Percentiles rank a stretch among this genome's conserved stretches.
Evolutionary conservation across 2,113 vertebrate species (phyloP).

Genomic region (Menura novaehollandiae): DNA sequence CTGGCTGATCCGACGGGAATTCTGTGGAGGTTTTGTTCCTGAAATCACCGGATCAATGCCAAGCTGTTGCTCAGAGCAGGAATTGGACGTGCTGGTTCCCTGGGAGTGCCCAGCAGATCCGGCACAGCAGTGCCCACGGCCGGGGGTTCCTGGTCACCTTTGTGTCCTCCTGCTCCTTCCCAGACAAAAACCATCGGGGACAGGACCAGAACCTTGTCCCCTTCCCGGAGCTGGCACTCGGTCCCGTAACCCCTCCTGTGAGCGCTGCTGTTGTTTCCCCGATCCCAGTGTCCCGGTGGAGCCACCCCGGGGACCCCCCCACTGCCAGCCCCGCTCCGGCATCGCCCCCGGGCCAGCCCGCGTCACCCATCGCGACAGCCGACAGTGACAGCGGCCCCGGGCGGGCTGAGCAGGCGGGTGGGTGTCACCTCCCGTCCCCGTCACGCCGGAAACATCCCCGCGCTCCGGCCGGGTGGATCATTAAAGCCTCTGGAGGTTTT

Average conservation of each 20-base stretch:
- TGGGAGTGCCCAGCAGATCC: background rate
- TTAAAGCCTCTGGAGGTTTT: background rate
- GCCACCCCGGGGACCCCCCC: background rate
- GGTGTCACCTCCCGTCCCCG: background rate
- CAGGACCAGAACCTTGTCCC: background rate
- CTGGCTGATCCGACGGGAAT: background rate
- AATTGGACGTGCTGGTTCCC: fast-evolving
- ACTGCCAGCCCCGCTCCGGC: background rate
- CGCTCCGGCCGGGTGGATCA: background rate
- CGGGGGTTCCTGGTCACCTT: fast-evolving
- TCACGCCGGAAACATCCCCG: background rate
- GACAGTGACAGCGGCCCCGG: background rate
- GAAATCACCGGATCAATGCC: background rate
- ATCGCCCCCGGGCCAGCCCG: background rate
- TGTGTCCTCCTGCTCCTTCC: background rate
- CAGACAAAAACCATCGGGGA: fast-evolving
- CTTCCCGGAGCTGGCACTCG: background rate
- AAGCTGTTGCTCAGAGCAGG: fast-evolving
- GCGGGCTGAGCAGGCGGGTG: background rate
- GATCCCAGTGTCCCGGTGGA: fast-evolving
- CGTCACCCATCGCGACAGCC: background rate
- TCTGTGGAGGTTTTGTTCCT: background rate
- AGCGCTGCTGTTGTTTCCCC: background rate
- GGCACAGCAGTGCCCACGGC: fast-evolving
- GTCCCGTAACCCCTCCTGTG: fast-evolving